Percentiles rank a stretch among this genome's conserved stretches.
Evolutionary conservation across 92 coral and sea anemone genomes (phyloP).

Genomic region (Palythoa caribaeorum): DNA sequence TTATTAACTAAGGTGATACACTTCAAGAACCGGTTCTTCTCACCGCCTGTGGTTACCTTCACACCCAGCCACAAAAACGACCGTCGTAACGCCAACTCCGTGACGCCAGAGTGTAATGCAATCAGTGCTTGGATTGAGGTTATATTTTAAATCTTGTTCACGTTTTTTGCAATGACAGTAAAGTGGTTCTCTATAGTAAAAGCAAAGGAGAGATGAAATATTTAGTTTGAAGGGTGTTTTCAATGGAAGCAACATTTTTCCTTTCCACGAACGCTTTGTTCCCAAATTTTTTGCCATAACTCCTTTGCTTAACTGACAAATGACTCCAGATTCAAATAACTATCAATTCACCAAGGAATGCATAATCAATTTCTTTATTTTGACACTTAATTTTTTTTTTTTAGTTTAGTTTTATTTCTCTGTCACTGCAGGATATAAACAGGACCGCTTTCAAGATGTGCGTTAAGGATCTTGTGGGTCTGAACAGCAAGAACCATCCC

Average conservation of each 20-base stretch:
- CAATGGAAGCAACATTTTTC: too few species aligned
- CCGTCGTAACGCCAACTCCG: conserved; percentile 45
- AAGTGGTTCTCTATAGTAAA: neutral
- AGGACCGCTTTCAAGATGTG: conserved; percentile 38
- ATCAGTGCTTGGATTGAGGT: conserved; percentile 54
- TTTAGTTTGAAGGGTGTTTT: too few species aligned
- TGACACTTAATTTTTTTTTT: too few species aligned
- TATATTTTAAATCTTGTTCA: neutral
- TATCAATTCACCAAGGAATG: too few species aligned
- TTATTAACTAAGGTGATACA: conserved; percentile 1
- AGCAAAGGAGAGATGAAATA: too few species aligned
- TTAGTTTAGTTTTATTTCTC: neutral
- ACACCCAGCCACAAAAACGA: conserved; percentile 43
- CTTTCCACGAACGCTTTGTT: too few species aligned
- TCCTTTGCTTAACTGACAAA: too few species aligned
- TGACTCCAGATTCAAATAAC: too few species aligned
- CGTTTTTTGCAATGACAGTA: neutral
- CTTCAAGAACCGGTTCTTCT: conserved; percentile 36
- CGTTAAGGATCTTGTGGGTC: conserved; percentile 41
- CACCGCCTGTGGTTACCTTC: conserved; percentile 30
- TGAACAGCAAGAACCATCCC: conserved; percentile 46
- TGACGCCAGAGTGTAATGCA: conserved; percentile 40
- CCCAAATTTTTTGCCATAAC: too few species aligned
- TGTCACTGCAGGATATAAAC: conserved; percentile 20
- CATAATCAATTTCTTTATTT: neutral